A percentile compares a stretch with the other conserved stretches of the same genome.
phyloP scores from a whole-genome alignment of 1,140 invertebrate genomes.

The Palaemon carinicauda region DNA sequence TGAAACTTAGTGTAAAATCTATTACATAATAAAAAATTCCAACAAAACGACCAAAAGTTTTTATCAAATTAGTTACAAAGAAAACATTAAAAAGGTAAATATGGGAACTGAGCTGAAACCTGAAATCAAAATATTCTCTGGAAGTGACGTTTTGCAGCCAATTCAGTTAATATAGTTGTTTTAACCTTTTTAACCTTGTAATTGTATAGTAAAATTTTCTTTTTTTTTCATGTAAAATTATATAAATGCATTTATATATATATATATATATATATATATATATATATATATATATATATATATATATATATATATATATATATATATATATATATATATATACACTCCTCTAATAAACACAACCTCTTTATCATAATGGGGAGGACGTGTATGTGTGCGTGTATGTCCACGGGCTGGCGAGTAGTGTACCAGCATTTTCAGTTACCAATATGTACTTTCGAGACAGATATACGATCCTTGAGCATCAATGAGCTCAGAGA shows the following conservation, averaged over 20 bases:
- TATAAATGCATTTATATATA: background rate
- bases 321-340: background rate
- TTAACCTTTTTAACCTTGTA: no score
- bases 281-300: background rate
- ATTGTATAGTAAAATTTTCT: no score
- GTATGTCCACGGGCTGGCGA: background rate
- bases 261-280: background rate
- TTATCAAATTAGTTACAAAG: no score
- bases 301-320: background rate
- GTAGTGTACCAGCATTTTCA: background rate
- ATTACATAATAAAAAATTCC: no score
- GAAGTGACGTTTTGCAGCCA: no score
- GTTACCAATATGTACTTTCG: background rate
- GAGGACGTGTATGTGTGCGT: background rate
- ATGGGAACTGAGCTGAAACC: no score
- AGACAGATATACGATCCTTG: background rate
- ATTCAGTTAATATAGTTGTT: background rate
- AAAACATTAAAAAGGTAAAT: no score
- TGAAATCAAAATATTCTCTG: no score
- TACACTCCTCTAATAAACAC: no score
- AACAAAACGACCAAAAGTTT: no score
- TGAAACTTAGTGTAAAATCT: no score
- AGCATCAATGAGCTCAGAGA: background rate
- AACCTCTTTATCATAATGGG: no score
- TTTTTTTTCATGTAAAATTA: background rate